Evolutionary conservation across 2,113 vertebrate genomes (phyloP).

Genomic region (Psilopsiagon aurifrons): DNA sequence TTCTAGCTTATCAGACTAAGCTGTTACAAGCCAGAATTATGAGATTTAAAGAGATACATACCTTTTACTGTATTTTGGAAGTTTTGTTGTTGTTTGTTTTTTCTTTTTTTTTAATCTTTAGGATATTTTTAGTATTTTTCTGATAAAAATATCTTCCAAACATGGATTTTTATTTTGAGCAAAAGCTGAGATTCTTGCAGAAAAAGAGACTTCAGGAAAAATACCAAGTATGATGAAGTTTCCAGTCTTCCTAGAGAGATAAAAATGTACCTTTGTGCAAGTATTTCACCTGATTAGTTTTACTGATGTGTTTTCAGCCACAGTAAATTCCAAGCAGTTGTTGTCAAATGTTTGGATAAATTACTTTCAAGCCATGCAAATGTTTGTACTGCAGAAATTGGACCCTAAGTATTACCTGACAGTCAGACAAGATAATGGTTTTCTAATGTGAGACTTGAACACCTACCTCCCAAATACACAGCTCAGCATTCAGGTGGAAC

Average conservation of each 20-base stretch:
- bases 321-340: background rate
- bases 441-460: background rate
- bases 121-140: background rate
- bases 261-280: background rate
- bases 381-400: constrained; percentile 4
- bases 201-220: background rate
- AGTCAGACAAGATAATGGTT: background rate
- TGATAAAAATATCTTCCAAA: background rate
- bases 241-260: background rate
- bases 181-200: background rate
- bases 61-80: background rate
- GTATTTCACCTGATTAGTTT: background rate
- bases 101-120: background rate
- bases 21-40: background rate
- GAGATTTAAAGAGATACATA: background rate
- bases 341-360: background rate
- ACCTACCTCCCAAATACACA: background rate
- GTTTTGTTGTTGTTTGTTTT: background rate
- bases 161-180: background rate
- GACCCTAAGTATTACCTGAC: background rate
- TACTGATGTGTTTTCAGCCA: background rate
- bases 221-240: background rate
- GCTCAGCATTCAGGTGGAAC: background rate
- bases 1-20: background rate
- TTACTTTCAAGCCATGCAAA: background rate